Conservation (phyloP, 2,113 vertebrate genomes). For the Peucedramus taeniatus region DNA sequence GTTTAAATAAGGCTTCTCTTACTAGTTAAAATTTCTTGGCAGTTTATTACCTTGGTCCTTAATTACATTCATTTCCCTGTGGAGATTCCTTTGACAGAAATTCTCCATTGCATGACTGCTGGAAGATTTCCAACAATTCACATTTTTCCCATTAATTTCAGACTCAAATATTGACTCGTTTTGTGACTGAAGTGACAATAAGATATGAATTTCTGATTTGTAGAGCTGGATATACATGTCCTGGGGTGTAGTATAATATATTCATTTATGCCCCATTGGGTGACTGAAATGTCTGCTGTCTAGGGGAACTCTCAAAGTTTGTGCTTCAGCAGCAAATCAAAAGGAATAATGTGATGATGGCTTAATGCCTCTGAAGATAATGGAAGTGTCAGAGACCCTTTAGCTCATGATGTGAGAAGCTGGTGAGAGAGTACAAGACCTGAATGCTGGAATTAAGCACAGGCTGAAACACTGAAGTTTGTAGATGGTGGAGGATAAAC, state of each 20-base stretch:
- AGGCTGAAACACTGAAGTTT: not conserved
- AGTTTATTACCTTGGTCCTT: constrained; percentile 35
- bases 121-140: not conserved
- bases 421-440: not conserved
- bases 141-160: constrained; percentile 34
- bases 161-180: constrained; percentile 12
- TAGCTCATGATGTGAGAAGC: not conserved
- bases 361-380: not conserved
- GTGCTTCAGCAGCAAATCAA: not conserved
- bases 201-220: not conserved
- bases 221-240: not conserved
- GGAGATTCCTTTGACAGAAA: not conserved
- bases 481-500: not conserved
- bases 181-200: not conserved
- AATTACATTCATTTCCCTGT: constrained; percentile 43
- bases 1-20: constrained; percentile 46
- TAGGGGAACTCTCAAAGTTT: not conserved
- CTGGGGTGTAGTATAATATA: not conserved
- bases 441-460: not conserved
- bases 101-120: not conserved
- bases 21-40: constrained; percentile 33
- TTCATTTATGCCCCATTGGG: not conserved
- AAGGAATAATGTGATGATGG: not conserved
- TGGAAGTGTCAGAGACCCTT: not conserved
- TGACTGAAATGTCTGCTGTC: not conserved